Percentiles rank a stretch among this genome's conserved stretches.
Conservation (phyloP, 1,140 invertebrate species). For the Cryptotermes secundus region DNA sequence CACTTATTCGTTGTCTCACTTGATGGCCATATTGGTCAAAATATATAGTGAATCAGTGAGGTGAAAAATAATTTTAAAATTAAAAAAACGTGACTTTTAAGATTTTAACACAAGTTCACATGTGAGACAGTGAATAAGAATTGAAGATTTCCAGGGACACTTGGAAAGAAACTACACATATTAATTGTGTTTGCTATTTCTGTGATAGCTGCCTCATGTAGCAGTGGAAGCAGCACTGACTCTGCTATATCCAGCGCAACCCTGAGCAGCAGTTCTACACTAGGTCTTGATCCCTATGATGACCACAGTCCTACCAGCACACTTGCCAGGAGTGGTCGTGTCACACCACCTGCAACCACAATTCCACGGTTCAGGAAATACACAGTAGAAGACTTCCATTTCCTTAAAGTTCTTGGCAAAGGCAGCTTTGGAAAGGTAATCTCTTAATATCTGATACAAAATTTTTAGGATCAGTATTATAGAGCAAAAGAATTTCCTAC, state of each 20-base stretch:
- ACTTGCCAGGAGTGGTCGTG: slow-evolving; percentile 59
- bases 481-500: no score
- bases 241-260: not conserved
- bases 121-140: no score
- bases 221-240: not conserved
- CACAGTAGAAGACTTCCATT: slow-evolving; percentile 86
- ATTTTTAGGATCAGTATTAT: no score
- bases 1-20: no score
- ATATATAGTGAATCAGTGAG: no score
- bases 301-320: not conserved
- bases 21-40: no score
- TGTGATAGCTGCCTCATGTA: not conserved
- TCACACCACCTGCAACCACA: slow-evolving; percentile 78
- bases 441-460: not conserved
- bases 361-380: slow-evolving; percentile 88
- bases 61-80: no score
- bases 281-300: slow-evolving; percentile 23
- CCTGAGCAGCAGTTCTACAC: not conserved
- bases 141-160: no score
- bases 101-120: no score
- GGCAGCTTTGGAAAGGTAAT: slow-evolving; percentile 94
- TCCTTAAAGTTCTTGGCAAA: slow-evolving; percentile 93
- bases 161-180: no score
- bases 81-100: no score
- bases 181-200: no score